Evolutionary conservation across 2,888 invertebrate genomes (phyloP).

Genomic region (Phania funesta): DNA sequence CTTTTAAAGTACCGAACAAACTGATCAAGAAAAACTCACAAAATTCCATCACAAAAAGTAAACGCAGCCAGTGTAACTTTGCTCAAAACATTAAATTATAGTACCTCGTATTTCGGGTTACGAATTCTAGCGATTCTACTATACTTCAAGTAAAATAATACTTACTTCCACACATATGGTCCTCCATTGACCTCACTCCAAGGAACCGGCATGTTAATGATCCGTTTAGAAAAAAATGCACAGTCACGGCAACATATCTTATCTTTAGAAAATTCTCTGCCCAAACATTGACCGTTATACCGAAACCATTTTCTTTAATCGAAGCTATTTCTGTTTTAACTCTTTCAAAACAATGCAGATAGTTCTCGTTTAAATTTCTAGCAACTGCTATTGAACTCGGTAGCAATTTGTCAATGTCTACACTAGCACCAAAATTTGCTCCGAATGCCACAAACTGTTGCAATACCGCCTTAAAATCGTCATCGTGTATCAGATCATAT

Average conservation of each 20-base stretch:
- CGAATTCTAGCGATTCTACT: no score
- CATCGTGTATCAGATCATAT: not conserved
- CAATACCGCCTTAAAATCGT: not conserved
- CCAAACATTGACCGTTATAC: not conserved
- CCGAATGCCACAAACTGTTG: slow-evolving; percentile 2
- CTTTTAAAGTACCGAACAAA: no score
- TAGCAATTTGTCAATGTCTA: not conserved
- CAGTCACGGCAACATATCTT: not conserved
- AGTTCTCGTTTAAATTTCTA: not conserved
- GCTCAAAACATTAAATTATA: no score
- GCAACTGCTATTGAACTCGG: not conserved
- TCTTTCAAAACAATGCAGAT: not conserved
- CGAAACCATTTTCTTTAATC: slow-evolving; percentile 22
- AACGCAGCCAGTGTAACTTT: no score
- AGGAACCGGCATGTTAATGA: not conserved
- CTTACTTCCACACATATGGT: not conserved
- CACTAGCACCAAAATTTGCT: not conserved
- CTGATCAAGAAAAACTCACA: no score
- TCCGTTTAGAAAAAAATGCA: not conserved
- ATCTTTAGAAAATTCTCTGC: not conserved
- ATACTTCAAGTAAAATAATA: not conserved
- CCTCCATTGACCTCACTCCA: not conserved
- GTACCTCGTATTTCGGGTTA: no score
- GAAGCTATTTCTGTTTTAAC: not conserved
- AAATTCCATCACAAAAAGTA: no score